Evolutionary conservation across 2,113 vertebrate genomes (phyloP).

Genomic region (Gavia stellata): DNA sequence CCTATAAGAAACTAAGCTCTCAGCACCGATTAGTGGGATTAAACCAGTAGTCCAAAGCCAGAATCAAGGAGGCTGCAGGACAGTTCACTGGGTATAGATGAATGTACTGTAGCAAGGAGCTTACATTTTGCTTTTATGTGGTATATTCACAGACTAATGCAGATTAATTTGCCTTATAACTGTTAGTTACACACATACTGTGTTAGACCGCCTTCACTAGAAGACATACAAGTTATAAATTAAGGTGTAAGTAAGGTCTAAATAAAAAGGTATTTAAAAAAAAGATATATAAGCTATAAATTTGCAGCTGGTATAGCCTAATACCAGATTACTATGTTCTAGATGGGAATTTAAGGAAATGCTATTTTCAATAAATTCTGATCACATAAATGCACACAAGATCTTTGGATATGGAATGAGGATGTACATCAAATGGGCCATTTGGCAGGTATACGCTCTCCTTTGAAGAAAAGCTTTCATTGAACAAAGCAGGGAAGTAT

Average conservation of each 20-base stretch:
- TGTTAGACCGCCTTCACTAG: background rate
- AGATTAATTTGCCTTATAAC: background rate
- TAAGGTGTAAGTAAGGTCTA: background rate
- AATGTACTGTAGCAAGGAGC: background rate
- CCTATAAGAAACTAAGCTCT: background rate
- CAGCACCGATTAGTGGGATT: background rate
- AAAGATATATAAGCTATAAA: background rate
- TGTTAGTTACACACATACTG: background rate
- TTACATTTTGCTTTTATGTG: background rate
- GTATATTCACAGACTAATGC: background rate
- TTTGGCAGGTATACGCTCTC: background rate
- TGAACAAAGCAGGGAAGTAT: background rate
- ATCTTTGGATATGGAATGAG: background rate
- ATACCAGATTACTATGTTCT: background rate
- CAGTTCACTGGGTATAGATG: background rate
- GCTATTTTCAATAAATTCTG: background rate
- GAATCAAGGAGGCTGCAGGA: background rate
- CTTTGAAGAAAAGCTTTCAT: background rate
- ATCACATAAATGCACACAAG: background rate
- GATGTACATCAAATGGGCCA: background rate
- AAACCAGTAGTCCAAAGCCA: background rate
- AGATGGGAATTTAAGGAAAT: background rate
- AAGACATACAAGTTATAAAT: background rate
- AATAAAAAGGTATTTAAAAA: background rate
- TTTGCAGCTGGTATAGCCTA: background rate